Evolutionary conservation across 2,888 invertebrate genomes (phyloP), one percentile per base, ranked within the genome.

Genomic region (Myopa testacea): DNA sequence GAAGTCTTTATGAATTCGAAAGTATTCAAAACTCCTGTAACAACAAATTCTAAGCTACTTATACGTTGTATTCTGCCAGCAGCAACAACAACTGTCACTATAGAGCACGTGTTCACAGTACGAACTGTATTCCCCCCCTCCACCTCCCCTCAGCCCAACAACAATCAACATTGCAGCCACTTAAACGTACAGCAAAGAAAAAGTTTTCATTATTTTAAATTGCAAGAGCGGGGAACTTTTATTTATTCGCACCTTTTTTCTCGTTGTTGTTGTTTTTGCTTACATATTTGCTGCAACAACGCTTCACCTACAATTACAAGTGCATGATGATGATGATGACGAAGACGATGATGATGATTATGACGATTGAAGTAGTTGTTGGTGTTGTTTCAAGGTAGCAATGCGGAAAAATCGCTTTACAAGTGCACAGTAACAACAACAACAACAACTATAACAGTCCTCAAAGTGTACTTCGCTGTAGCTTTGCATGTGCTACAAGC

Each of bases 181-280:
- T 38, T 65, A 65, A 65, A 65, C 19, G 26, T 19, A 37, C 5
- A 14, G 65, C 34, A 7, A 14, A 38, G 73, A 19, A 69, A 75
- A 75, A 60, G 26, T 78, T 78, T 78, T 63, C 65, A 73, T 65
- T 75, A 58, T 76, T 78, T 73, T 69, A 73, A 75, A 78, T 76
- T 78, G 67, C 70, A 79, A 77, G 50, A 70, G 72, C 52, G 73
- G 3, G 45, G 50, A 68, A 62, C 74, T 71, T 75, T 75, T 75
- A 77, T 77, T 79, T 77, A 77, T 71, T 77, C 75, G 79, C 79
- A 75, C 77, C 79, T 75, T 77, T 68, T 77, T 74, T 71, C 26
- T 16, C 63, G 40, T 40, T 69, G 67, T 63, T 65, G 63, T 34
- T 63, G 38, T 38, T 38, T 1, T 12, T 70, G 63, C 26, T 63